Base-by-base conservation (phyloP, 2,888 invertebrate genomes). In the Erebia ligea region DNA sequence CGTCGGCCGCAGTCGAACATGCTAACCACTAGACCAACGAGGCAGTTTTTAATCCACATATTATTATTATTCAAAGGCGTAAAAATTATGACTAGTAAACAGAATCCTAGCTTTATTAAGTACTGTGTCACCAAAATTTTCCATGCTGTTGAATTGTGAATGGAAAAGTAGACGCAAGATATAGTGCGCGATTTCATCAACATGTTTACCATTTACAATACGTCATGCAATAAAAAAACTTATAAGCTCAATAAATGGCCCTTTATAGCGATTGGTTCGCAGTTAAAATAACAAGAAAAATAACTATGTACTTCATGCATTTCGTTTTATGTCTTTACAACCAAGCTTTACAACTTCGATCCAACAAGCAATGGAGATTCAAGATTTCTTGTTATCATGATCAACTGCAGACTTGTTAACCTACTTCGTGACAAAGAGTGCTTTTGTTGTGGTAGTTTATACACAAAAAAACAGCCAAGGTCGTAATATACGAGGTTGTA, bases 381-480 rank as follows among this genome's bases (percentile, higher is more conserved):
- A 61, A 72, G 77, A 75, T 76, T 76, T 72, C 67, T 71, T 71
- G 64, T 72, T 76, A 75, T 74, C 75, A 67, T 61, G 67, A 74
- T 77, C 72, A 67, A 56, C 52, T 68, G 65, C 72, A 71, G 66
- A 72, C 75, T 70, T 72, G 69, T 72, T 76, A 75, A 74, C 77
- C 75, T 71, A 75, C 71, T 75, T 77, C 73, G 73, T 72, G 75
- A 76, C 65, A 72, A 58, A 71, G 58, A 67, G 68, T 71, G 67
- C 59, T 68, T 72, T 57, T 59, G 45, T 42, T 70, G 40, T 58
- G 34, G 61, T 45, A 50, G 40, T 70, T 54, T 70, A 56, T 68
- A 70, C 45, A 63, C 17, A 73, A 67, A 70, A 68, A 62, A 54
- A 21, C 13, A 10, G 19, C 71, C 71, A 71, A 71, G 71, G 73